Evolutionary conservation across 2,113 vertebrate genomes (phyloP).

Genomic region (Microtus pennsylvanicus): DNA sequence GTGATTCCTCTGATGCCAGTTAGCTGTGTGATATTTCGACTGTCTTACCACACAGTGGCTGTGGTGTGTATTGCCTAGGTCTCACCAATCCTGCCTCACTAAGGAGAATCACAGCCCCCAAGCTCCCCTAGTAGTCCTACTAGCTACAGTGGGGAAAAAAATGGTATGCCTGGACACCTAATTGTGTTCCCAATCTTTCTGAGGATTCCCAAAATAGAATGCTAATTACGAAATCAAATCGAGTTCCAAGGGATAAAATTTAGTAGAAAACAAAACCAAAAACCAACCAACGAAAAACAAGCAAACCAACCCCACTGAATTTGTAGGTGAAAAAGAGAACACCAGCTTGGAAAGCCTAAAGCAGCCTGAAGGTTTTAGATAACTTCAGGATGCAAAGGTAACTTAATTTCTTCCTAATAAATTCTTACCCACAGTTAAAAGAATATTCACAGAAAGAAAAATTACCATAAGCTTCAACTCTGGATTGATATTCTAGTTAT

Average conservation of each 20-base stretch:
- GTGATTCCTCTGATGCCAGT: background rate
- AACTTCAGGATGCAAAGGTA: background rate
- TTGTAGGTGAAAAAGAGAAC: slow-evolving; percentile 1
- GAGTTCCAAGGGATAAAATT: background rate
- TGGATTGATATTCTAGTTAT: slow-evolving; percentile 28
- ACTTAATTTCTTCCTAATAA: slow-evolving; percentile 33
- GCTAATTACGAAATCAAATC: slow-evolving; percentile 42
- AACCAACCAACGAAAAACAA: background rate
- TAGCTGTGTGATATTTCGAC: slow-evolving; percentile 66
- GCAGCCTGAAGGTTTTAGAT: slow-evolving; percentile 33
- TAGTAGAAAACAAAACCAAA: background rate
- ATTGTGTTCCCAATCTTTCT: slow-evolving; percentile 17
- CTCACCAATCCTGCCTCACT: slow-evolving; percentile 3
- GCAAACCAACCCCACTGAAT: background rate
- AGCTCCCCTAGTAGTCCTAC: background rate
- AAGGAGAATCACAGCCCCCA: background rate
- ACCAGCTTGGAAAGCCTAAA: slow-evolving; percentile 41
- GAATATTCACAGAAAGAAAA: slow-evolving; percentile 20
- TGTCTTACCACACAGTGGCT: background rate
- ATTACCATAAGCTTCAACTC: slow-evolving; percentile 3
- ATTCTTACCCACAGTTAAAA: background rate
- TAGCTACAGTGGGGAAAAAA: background rate
- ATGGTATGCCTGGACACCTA: background rate
- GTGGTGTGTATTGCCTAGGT: background rate
- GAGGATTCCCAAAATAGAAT: slow-evolving; percentile 10